Base-by-base conservation (phyloP, 1,140 invertebrate genomes). In the Trissolcus basalis region DNA sequence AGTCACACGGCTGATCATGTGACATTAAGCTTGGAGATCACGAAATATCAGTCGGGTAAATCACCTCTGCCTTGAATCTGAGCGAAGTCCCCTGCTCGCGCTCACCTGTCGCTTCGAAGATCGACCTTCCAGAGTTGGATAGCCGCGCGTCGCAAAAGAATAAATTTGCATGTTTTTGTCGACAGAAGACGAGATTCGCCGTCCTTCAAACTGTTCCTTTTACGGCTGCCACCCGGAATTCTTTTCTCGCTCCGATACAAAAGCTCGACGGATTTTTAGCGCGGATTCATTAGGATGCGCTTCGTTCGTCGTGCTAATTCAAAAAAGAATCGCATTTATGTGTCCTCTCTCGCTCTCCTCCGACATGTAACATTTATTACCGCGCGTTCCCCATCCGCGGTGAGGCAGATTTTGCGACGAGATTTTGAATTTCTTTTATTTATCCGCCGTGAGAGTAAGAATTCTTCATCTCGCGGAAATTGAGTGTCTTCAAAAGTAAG, bases 151-250 rank as follows among this genome's bases (percentile, higher is more conserved):
- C 72, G 60, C 74, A 78, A 69, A 64, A 61, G 81, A 80, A 82
- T 82, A 81, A 79, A 79, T 82, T 82, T 79, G 77, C 79, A 82
- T 81, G 50, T 78, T 77, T 77, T 39, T 60, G 77, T 79, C 80
- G 76, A 82, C 82, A 86, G 83, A 84, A 85, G 84, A 78, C 78
- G 79, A 78, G 80, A 82, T 80, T n/a, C 82, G 78, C 63, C 79
- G 84, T 79, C 84, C 83, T 85, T 86, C 79, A 68, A 51, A 44
- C 51, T 48, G 54, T 72, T 81, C 79, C 73, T 80, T 77, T 78
- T 77, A 74, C 67, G 60, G 60, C 54, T 61, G 51, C 68, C 59
- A 70, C 69, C 78, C 67, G 74, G 74, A 80, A 80, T 80, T 74
- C 67, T 60, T 71, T n/a, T n/a, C n/a, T n/a, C 50, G 47, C 51